These are phyloP conservation scores for Phaethon lepturus DNA, from an alignment of 2,113 vertebrate species.

Conservation along the genomic window DNA sequence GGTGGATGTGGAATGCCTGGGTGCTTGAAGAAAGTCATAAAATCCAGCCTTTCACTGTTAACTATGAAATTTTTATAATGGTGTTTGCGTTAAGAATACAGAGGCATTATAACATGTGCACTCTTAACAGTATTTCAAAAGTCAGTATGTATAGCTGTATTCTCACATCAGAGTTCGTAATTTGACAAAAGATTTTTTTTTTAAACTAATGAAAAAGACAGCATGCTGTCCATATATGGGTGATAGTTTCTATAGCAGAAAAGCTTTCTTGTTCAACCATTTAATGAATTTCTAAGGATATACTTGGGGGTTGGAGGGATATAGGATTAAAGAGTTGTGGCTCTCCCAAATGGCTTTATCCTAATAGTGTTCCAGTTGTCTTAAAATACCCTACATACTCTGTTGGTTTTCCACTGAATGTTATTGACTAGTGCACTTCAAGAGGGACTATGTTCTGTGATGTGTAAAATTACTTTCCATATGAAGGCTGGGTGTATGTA, in stretches of 20 bases:
- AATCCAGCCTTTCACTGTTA: background rate
- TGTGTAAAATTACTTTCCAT: background rate
- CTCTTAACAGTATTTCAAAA: background rate
- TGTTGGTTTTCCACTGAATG: background rate
- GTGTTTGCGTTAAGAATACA: background rate
- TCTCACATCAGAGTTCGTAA: background rate
- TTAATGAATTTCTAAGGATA: background rate
- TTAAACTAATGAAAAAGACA: background rate
- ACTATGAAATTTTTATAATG: background rate
- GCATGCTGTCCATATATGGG: fast-evolving
- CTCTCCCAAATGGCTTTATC: background rate
- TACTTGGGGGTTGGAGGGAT: background rate
- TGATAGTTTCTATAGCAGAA: background rate
- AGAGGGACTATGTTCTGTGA: background rate
- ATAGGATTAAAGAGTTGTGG: background rate
- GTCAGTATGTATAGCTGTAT: background rate
- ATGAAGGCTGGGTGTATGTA: background rate
- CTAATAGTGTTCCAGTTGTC: fast-evolving
- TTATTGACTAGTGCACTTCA: background rate
- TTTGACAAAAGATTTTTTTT: background rate
- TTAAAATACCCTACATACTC: background rate
- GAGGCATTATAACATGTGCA: background rate
- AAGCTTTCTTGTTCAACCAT: background rate
- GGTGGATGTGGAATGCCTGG: background rate
- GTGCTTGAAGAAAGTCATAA: constrained; percentile 5